Evolutionary conservation across 2,888 invertebrate species (phyloP).

Genomic region (Geophilus truncorum): DNA sequence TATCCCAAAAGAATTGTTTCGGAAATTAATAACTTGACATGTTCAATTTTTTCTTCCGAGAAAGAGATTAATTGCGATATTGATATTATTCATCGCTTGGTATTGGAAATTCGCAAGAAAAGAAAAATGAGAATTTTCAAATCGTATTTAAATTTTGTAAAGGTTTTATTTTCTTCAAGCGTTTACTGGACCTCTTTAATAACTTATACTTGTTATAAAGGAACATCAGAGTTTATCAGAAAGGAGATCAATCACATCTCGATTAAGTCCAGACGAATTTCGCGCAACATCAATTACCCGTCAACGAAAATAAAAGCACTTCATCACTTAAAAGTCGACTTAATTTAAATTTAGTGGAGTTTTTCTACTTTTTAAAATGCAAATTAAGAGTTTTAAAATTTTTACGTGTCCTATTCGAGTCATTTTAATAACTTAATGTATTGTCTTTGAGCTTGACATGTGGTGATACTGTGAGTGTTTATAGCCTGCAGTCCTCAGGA

Average conservation of each 20-base stretch:
- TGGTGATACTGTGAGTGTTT: background rate
- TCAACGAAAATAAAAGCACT: background rate
- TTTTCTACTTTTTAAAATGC: background rate
- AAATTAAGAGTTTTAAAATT: background rate
- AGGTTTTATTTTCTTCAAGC: background rate
- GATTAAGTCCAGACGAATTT: background rate
- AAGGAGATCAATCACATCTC: background rate
- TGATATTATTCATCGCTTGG: background rate
- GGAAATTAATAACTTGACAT: conserved; percentile 19
- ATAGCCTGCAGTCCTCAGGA: background rate
- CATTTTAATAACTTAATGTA: background rate
- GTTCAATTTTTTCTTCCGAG: background rate
- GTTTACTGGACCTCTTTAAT: background rate
- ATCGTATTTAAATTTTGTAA: background rate
- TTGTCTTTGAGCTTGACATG: background rate
- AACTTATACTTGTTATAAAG: background rate
- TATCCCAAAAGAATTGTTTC: conserved; percentile 17
- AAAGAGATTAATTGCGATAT: conserved; percentile 19
- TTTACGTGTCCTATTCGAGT: background rate
- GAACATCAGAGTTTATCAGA: background rate
- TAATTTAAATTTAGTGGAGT: background rate
- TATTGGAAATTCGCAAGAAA: background rate
- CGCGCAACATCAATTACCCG: background rate
- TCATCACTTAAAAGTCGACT: background rate
- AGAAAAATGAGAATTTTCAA: background rate